Conservation (phyloP, 2,113 vertebrate genomes). For the Onychostoma macrolepis region DNA sequence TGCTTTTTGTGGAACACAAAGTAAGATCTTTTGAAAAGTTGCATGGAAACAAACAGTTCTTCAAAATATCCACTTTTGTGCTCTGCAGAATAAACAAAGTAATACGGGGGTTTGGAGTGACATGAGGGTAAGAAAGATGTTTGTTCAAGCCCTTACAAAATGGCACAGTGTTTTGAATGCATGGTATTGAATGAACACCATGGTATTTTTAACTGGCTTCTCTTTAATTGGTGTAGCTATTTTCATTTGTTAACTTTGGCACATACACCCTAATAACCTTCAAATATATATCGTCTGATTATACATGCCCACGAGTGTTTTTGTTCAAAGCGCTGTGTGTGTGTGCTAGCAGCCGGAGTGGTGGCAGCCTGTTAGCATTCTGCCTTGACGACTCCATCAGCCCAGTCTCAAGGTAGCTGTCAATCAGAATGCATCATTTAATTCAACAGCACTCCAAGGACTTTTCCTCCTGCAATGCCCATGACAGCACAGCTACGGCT, state of each 20-base stretch:
- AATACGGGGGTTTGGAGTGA: neutral
- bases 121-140: neutral
- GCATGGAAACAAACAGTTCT: neutral
- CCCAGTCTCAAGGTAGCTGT: conserved; percentile 96
- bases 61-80: neutral
- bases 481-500: conserved; percentile 93
- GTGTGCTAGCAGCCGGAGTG: conserved; percentile 68
- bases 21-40: neutral
- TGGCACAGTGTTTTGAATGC: neutral
- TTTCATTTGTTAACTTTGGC: conserved; percentile 10
- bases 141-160: neutral
- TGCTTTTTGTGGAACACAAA: neutral
- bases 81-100: neutral
- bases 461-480: conserved; percentile 79
- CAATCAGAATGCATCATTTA: conserved; percentile 96
- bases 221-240: neutral
- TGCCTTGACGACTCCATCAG: conserved; percentile 97
- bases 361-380: conserved; percentile 79
- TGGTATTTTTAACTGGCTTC: conserved; percentile 7
- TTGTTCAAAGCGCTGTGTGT: conserved; percentile 4
- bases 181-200: neutral
- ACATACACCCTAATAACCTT: conserved; percentile 55
- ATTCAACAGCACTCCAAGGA: conserved; percentile 90
- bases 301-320: conserved; percentile 20
- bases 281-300: conserved; percentile 66